phyloP scores from a whole-genome alignment of 2,113 vertebrate species.

The Dipodomys stephensi region DNA sequence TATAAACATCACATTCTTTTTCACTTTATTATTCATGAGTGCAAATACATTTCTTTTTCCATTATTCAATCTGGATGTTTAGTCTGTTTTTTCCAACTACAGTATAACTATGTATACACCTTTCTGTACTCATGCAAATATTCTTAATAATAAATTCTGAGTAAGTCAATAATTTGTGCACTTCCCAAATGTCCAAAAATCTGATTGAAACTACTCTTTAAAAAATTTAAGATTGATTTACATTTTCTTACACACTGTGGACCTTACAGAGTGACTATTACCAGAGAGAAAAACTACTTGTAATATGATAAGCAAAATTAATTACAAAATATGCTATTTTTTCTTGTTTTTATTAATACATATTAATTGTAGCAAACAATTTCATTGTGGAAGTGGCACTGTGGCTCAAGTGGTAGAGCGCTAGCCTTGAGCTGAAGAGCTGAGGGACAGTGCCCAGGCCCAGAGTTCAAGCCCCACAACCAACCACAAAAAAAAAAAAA shows the following conservation, averaged over 20 bases:
- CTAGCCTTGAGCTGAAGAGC: no score
- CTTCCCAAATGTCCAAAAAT: conserved; percentile 13
- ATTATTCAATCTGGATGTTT: neutral
- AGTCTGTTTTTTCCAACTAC: neutral
- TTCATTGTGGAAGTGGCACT: no score
- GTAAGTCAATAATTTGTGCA: neutral
- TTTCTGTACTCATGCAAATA: neutral
- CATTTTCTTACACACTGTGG: neutral
- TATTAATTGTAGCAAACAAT: no score
- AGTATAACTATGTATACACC: neutral
- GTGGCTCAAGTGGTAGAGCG: no score
- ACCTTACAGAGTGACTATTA: neutral
- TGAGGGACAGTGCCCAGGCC: no score
- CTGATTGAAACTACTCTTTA: neutral
- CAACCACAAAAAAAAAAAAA: no score
- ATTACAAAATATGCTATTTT: neutral
- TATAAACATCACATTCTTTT: neutral
- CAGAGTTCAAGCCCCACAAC: no score
- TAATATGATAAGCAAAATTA: neutral
- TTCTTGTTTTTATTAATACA: no score
- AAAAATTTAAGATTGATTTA: neutral
- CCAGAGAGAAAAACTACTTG: conserved; percentile 10
- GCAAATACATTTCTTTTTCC: neutral
- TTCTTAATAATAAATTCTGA: neutral
- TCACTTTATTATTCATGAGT: neutral